These are phyloP conservation scores for Planiliza haematocheilus DNA, from an alignment of 2,113 vertebrate genomes.

Conservation along the genomic window DNA sequence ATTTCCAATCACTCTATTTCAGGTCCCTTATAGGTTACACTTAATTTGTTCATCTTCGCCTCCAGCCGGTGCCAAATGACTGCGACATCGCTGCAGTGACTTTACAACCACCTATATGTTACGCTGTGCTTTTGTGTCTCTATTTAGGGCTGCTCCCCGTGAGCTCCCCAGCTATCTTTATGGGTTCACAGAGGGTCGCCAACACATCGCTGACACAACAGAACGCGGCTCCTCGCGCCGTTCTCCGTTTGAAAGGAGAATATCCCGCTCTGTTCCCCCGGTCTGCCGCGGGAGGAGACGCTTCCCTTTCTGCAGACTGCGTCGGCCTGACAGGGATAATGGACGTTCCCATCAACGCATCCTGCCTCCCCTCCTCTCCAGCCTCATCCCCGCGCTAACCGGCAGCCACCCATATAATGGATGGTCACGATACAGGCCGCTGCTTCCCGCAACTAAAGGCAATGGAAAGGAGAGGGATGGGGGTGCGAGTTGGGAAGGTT, in stretches of 20 bases:
- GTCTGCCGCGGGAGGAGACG: constrained; percentile 45
- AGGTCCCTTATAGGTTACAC: constrained; percentile 31
- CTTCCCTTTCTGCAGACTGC: constrained; percentile 31
- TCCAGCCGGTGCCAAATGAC: constrained; percentile 42
- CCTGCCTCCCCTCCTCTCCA: constrained; percentile 48
- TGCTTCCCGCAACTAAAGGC: constrained; percentile 57
- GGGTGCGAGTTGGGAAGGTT: neutral
- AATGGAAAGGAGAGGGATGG: constrained; percentile 44
- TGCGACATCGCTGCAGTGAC: constrained; percentile 18
- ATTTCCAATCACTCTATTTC: constrained; percentile 36
- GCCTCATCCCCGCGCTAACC: constrained; percentile 58
- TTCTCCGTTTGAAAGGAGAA: constrained; percentile 31
- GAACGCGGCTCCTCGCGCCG: neutral
- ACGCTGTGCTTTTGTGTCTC: constrained; percentile 36
- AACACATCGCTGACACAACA: constrained; percentile 53
- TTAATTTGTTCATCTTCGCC: constrained; percentile 43
- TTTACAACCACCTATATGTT: constrained; percentile 27
- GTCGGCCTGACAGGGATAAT: constrained; percentile 67
- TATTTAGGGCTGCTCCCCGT: constrained; percentile 46
- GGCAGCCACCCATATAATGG: constrained; percentile 77
- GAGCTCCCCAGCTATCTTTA: constrained; percentile 52
- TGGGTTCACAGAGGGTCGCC: constrained; percentile 54
- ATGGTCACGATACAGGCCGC: constrained; percentile 76
- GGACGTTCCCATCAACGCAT: constrained; percentile 58
- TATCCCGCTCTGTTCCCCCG: constrained; percentile 25